phyloP scores from a whole-genome alignment of 1,140 invertebrate genomes.

The Trachymyrmex cornetzi region DNA sequence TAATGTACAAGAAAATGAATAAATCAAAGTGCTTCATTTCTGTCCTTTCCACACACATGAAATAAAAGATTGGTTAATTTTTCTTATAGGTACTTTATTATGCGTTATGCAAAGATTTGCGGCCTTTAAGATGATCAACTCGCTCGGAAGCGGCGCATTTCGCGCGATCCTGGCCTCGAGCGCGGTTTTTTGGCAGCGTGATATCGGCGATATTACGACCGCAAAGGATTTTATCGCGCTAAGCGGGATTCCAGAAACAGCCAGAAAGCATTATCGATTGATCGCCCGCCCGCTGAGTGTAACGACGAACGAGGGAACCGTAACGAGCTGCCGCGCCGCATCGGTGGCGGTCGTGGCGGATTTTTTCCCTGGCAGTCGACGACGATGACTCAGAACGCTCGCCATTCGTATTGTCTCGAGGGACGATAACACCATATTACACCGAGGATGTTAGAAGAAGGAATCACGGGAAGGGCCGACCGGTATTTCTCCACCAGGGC shows the following conservation, averaged over 20 bases:
- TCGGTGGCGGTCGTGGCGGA: slow-evolving; percentile 27
- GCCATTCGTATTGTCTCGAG: slow-evolving; percentile 58
- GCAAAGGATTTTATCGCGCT: slow-evolving; percentile 60
- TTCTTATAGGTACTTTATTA: no score
- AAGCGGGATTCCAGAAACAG: slow-evolving; percentile 27
- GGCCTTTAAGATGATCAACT: no score
- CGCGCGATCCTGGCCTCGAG: slow-evolving; percentile 26
- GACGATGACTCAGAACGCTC: slow-evolving; percentile 65
- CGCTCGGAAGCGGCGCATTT: neutral
- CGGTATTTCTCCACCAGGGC: slow-evolving; percentile 12
- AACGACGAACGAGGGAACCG: slow-evolving; percentile 54
- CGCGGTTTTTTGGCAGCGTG: slow-evolving; percentile 12
- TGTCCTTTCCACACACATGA: no score
- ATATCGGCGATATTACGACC: slow-evolving; percentile 6
- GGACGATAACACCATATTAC: slow-evolving; percentile 62
- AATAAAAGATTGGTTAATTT: no score
- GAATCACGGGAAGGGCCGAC: slow-evolving; percentile 37
- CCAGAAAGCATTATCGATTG: slow-evolving; percentile 63
- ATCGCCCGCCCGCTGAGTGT: slow-evolving; percentile 58
- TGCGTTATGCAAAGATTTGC: no score
- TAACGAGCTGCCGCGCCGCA: slow-evolving; percentile 60
- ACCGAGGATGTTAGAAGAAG: slow-evolving; percentile 26
- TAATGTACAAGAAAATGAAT: no score
- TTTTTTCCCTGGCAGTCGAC: slow-evolving; percentile 55
- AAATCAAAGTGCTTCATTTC: no score